Evolutionary conservation across 2,113 vertebrate species (phyloP), one percentile per base, ranked within the genome.

Genomic region (Chaetodon auriga): DNA sequence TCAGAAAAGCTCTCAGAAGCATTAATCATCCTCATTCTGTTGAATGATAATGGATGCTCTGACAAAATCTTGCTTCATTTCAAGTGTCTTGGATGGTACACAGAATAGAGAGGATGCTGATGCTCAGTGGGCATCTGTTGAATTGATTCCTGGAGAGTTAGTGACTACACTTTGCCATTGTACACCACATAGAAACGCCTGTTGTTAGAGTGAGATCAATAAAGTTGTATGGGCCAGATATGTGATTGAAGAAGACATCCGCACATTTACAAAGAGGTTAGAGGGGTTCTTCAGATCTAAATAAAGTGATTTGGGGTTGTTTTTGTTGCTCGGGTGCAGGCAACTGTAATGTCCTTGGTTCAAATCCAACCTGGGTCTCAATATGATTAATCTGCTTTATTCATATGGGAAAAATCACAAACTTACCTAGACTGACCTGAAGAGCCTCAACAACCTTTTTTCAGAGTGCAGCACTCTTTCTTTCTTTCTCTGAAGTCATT

Each of bases 41-140:
- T 75, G 53, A 64, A 63, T 65, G 30, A 65, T 66, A 60, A 86
- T 54, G 21, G 69, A 77, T 61, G 63, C 41, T 73, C 25, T 73
- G 25, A 38, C 25, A 70, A 12, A 51, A 43, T 36, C 60, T 41
- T 75, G 36, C 48, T 80, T 58, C 21, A 46, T 74, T 84, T 68
- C 45, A 65, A 53, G 35, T 64, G 46, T 84, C 38, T 64, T 55
- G 72, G 43, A 51, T 58, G 61, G 51, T 45, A 35, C 16, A 21
- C 41, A 19, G 64, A 77, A 53, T 7, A 60, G 41, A 53, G 60
- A 66, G 30, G 48, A 61, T 25, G 15, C 6, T 60, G 53, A 51
- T 63, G 57, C 74, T 78, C n/a, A 69, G n/a, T 16, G 11, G 46
- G 61, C 61, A 23, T 53, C 16, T 19, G 12, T 8, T 23, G 14